phyloP scores from a whole-genome alignment of 92 coral and sea anemone genomes.

The Nematostella vectensis region DNA sequence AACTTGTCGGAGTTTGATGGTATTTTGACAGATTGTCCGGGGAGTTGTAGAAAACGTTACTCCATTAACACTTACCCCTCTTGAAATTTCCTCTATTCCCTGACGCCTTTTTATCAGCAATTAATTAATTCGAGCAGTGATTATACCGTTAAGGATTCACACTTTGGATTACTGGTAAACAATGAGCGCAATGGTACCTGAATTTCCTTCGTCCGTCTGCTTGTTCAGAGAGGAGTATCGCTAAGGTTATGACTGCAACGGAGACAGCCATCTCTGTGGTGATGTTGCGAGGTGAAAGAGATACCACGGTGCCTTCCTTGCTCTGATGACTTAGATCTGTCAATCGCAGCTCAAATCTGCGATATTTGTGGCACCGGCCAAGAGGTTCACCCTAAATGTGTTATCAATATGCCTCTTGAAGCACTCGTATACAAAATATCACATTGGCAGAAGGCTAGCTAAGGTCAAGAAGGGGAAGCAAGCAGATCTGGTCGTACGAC shows the following conservation, averaged over 20 bases:
- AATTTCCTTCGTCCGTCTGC: conserved; percentile 6
- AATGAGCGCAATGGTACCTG: conserved; percentile 21
- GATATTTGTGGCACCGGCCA: neutral
- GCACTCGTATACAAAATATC: conserved; percentile 5
- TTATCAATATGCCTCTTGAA: too few relatives aligned
- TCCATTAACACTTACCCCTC: neutral
- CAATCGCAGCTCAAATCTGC: conserved; percentile 13
- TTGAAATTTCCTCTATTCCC: conserved; percentile 1
- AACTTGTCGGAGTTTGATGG: neutral
- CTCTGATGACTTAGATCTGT: conserved; percentile 37
- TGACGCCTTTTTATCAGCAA: conserved; percentile 6
- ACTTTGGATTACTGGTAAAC: conserved; percentile 8
- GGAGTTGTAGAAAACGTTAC: neutral
- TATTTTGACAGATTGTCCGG: neutral
- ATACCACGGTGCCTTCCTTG: conserved; percentile 13
- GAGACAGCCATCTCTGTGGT: neutral
- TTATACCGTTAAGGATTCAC: conserved; percentile 21
- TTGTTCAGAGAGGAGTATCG: neutral
- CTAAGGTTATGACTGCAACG: neutral
- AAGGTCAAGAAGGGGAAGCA: conserved; percentile 39
- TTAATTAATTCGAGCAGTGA: conserved; percentile 11
- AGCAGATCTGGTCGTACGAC: conserved; percentile 30
- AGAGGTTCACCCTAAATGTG: neutral
- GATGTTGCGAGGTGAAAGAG: conserved; percentile 7
- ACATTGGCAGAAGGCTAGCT: neutral